phyloP scores from a whole-genome alignment of 30 jellyfish, hydroid and myxozoan genomes.

The Mastigias papua region DNA sequence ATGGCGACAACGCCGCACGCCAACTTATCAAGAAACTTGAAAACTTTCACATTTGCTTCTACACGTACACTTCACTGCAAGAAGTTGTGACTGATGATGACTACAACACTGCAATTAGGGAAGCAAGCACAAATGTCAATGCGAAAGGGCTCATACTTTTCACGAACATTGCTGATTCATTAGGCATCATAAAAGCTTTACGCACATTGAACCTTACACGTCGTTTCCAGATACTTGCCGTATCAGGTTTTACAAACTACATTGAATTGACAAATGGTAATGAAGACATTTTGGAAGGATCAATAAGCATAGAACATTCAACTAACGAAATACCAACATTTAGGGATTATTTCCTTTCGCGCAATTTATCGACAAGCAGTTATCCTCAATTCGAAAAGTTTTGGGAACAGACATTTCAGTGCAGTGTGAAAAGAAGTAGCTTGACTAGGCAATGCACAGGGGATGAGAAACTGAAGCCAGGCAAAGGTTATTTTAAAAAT shows the following conservation, averaged over 20 bases:
- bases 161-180: slow-evolving; percentile 70
- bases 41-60: slow-evolving; percentile 38
- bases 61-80: slow-evolving; percentile 34
- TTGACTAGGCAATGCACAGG: slow-evolving; percentile 65
- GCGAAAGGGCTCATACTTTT: slow-evolving; percentile 64
- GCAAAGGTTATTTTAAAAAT: slow-evolving; percentile 80
- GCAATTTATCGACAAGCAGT: slow-evolving; percentile 39
- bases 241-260: slow-evolving; percentile 80
- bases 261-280: slow-evolving; percentile 74
- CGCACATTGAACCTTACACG: slow-evolving; percentile 23
- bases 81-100: slow-evolving; percentile 36
- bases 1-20: slow-evolving; percentile 86
- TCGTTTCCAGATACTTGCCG: slow-evolving; percentile 65
- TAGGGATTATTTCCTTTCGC: slow-evolving; percentile 62
- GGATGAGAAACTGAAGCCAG: slow-evolving; percentile 62
- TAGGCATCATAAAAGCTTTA: slow-evolving; percentile 60
- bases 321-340: slow-evolving; percentile 53
- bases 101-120: slow-evolving; percentile 19
- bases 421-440: slow-evolving; percentile 29
- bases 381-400: slow-evolving; percentile 22
- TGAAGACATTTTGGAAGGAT: slow-evolving; percentile 73
- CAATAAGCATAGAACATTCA: slow-evolving; percentile 69
- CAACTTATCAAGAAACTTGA: slow-evolving; percentile 48
- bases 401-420: slow-evolving; percentile 86
- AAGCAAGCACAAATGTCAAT: slow-evolving; percentile 23